Percentiles rank a stretch among this genome's conserved stretches.
Evolutionary conservation across 2,113 vertebrate species (phyloP).

Genomic region (Zosterops japonicus): DNA sequence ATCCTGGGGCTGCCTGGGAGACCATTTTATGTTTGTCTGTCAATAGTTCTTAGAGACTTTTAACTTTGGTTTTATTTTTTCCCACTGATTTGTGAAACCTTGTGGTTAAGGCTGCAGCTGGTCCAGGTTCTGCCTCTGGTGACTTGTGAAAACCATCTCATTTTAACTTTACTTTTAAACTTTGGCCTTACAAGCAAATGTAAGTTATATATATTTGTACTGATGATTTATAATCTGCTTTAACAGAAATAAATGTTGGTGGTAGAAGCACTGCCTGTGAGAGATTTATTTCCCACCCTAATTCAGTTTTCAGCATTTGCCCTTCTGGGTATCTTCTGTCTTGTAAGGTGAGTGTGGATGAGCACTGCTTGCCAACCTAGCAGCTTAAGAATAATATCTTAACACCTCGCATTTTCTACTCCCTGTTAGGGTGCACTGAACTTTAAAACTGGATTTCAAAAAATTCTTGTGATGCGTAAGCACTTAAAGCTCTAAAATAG

Average conservation of each 20-base stretch:
- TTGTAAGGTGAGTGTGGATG: background rate
- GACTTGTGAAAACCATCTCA: constrained; percentile 74
- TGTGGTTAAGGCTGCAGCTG: constrained; percentile 65
- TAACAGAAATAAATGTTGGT: constrained; percentile 88
- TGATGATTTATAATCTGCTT: constrained; percentile 87
- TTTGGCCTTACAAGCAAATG: constrained; percentile 86
- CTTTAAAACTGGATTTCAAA: background rate
- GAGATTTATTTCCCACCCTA: background rate
- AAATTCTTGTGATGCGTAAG: background rate
- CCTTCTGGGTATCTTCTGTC: background rate
- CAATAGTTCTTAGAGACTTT: constrained; percentile 44
- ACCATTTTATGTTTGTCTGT: constrained; percentile 63
- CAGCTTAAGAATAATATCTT: background rate
- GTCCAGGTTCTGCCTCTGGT: constrained; percentile 66
- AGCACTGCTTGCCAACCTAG: background rate
- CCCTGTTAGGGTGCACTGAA: background rate
- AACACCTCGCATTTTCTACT: background rate
- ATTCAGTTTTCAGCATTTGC: background rate
- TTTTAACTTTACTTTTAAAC: constrained; percentile 77
- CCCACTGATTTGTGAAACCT: constrained; percentile 49
- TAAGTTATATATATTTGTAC: constrained; percentile 88
- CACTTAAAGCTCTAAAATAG: background rate
- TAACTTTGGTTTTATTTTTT: background rate
- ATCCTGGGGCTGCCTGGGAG: constrained; percentile 44
- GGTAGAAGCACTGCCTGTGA: constrained; percentile 70